phyloP scores from a whole-genome alignment of 2,113 vertebrate species.

The Trachemys scripta region DNA sequence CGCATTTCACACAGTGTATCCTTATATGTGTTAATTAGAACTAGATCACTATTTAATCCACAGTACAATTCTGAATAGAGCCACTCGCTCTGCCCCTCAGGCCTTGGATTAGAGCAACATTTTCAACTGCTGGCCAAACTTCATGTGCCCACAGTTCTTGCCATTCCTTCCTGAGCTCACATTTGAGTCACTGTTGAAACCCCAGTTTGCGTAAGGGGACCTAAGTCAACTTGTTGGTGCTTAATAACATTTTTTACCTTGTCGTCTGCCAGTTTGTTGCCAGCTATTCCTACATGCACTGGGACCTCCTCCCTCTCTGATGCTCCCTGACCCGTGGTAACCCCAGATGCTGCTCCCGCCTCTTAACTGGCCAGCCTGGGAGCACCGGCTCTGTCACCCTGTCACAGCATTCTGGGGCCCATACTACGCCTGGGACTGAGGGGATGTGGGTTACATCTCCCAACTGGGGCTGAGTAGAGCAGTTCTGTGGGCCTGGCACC shows the following conservation, averaged over 20 bases:
- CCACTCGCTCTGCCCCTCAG: background rate
- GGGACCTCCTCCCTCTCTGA: background rate
- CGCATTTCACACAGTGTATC: background rate
- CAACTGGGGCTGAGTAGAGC: rapidly evolving
- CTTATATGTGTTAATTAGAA: background rate
- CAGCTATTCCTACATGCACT: background rate
- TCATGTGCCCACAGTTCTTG: background rate
- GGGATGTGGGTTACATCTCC: background rate
- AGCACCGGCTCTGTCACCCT: background rate
- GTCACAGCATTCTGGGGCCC: background rate
- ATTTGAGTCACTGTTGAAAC: background rate
- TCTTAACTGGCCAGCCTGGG: background rate
- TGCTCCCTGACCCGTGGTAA: background rate
- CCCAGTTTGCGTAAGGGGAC: background rate
- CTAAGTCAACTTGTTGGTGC: background rate
- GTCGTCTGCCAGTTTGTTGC: background rate
- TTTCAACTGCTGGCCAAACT: background rate
- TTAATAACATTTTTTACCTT: background rate
- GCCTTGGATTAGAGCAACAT: background rate
- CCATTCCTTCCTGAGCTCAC: background rate
- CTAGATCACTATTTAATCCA: background rate
- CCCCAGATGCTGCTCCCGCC: background rate
- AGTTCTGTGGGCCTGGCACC: rapidly evolving
- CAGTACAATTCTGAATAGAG: background rate
- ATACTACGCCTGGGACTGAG: background rate